These are phyloP conservation scores for Orthosia gracilis DNA, from an alignment of 2,888 invertebrate species.

Conservation along the genomic window DNA sequence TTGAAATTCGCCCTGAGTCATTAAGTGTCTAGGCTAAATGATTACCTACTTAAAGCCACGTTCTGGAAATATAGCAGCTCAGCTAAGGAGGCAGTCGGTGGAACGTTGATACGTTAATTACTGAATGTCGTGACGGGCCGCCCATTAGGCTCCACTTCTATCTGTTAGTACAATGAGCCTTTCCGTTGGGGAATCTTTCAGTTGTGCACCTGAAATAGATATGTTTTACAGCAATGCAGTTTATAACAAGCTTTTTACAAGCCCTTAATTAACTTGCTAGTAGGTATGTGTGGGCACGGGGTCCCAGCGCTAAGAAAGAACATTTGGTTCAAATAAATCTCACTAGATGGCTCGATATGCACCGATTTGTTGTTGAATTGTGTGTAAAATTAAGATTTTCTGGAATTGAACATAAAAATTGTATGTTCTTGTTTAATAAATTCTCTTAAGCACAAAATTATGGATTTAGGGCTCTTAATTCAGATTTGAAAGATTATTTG, in stretches of 20 bases:
- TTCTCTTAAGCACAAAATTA: no score
- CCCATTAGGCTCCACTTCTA: slow-evolving; percentile 36
- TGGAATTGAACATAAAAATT: no score
- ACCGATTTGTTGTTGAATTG: no score
- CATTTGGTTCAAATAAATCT: no score
- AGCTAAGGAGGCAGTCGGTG: slow-evolving; percentile 32
- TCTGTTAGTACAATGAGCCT: slow-evolving; percentile 36
- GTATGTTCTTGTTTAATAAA: no score
- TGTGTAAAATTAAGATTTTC: no score
- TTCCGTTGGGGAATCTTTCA: slow-evolving; percentile 24
- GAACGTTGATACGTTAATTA: slow-evolving; percentile 47
- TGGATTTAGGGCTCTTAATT: no score
- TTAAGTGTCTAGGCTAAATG: slow-evolving; percentile 12
- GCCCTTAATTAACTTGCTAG: no score
- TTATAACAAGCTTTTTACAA: not conserved
- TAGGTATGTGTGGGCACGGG: no score
- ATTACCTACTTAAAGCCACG: slow-evolving; percentile 3
- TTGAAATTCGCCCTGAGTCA: not conserved
- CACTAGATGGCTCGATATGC: no score
- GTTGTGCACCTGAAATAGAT: slow-evolving; percentile 1
- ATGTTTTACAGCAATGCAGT: slow-evolving; percentile 12
- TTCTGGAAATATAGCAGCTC: slow-evolving; percentile 7
- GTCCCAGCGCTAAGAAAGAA: no score
- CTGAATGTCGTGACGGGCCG: slow-evolving; percentile 43
- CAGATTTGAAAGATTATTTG: no score